Conservation (phyloP, 2,888 invertebrate species). For the Ligdia adustata region DNA sequence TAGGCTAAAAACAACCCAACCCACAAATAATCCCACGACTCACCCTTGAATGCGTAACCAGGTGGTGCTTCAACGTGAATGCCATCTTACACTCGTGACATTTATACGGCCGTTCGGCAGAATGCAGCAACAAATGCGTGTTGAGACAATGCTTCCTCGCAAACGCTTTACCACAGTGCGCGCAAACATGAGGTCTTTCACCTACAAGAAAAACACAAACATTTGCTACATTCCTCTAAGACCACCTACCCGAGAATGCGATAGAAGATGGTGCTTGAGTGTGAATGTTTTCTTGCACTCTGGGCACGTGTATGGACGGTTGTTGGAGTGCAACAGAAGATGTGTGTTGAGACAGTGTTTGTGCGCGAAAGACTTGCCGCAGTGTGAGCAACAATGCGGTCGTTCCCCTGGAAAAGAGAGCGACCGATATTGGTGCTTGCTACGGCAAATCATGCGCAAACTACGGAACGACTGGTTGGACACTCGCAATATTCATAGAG, state of each 20-base stretch:
- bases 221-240: no score
- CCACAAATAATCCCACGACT: conserved; percentile 37
- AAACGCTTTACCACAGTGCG: conserved; percentile 91
- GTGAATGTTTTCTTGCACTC: conserved; percentile 95
- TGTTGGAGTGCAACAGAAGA: conserved; percentile 90
- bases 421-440: conserved; percentile 26
- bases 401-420: conserved; percentile 84
- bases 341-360: conserved; percentile 94
- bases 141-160: conserved; percentile 93
- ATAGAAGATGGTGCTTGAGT: conserved; percentile 92
- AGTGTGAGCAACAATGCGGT: conserved; percentile 91
- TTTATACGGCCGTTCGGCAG: conserved; percentile 91
- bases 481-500: no score
- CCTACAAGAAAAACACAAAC: conserved; percentile 75
- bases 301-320: conserved; percentile 91
- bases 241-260: conserved; percentile 89
- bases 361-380: conserved; percentile 92
- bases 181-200: conserved; percentile 90
- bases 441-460: conserved; percentile 23
- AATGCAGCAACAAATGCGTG: conserved; percentile 91
- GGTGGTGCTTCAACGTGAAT: conserved; percentile 93
- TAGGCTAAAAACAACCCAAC: background rate
- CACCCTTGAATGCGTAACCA: conserved; percentile 91
- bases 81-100: conserved; percentile 94
- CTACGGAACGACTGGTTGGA: no score